Conservation (phyloP, 1,140 invertebrate species). For the silkworm (Bombyx mori) region ASM3026992v2 NC_085129.1:17482001-17482500, state of each 20-base stretch:
- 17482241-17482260: conserved; percentile 75
- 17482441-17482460: conserved; percentile 77
- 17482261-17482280: conserved; percentile 76
- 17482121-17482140: too few relatives aligned
- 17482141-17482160: too few relatives aligned
- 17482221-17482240: conserved; percentile 74
- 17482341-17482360: conserved; percentile 80
- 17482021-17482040: too few relatives aligned
- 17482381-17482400: conserved; percentile 82
- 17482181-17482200: too few relatives aligned
- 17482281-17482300: conserved; percentile 82
- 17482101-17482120: too few relatives aligned
- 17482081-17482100: too few relatives aligned
- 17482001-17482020: too few relatives aligned
- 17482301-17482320: conserved; percentile 80
- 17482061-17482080: too few relatives aligned
- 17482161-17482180: too few relatives aligned
- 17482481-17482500: too few relatives aligned
- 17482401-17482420: conserved; percentile 80
- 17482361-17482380: conserved; percentile 82
- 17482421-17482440: conserved; percentile 78
- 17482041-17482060: too few relatives aligned
- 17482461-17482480: conserved; percentile 76
- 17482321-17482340: conserved; percentile 82
- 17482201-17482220: too few relatives aligned